Evolutionary conservation across 2,797 vertebrate species (phyloP).

Genomic region (Siniperca obscura): DNA sequence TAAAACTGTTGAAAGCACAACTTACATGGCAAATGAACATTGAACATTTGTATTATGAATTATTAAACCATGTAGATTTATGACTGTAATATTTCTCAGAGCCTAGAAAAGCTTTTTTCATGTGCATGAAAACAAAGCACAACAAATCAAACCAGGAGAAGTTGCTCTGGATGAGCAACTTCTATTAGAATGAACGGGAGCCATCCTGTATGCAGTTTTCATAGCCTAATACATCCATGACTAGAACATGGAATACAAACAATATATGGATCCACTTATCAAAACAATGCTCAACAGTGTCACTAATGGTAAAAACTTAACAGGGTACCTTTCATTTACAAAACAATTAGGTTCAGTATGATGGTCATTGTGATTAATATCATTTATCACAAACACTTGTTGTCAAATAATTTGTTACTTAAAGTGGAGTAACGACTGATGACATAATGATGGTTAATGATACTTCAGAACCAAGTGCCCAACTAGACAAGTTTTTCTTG

Average conservation of each 20-base stretch:
- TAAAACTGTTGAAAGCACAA: neutral
- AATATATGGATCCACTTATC: neutral
- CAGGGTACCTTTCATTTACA: neutral
- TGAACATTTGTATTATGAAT: neutral
- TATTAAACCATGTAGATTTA: neutral
- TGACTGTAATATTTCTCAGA: neutral
- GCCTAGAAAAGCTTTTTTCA: too few species aligned
- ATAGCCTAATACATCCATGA: neutral
- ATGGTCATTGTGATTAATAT: neutral
- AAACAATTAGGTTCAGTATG: neutral
- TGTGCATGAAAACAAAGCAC: too few species aligned
- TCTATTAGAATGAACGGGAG: neutral
- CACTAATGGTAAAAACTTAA: neutral
- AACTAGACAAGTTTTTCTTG: neutral
- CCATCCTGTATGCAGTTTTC: neutral
- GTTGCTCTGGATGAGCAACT: neutral
- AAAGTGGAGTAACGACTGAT: neutral
- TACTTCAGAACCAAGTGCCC: neutral
- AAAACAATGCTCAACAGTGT: neutral
- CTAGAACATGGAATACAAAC: neutral
- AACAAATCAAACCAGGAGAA: neutral
- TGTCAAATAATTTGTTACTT: neutral
- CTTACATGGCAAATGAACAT: neutral
- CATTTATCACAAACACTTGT: neutral
- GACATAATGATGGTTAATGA: neutral